These are phyloP conservation scores for Microcaecilia unicolor DNA, from an alignment of 2,797 vertebrate species.

Conservation along the genomic window DNA sequence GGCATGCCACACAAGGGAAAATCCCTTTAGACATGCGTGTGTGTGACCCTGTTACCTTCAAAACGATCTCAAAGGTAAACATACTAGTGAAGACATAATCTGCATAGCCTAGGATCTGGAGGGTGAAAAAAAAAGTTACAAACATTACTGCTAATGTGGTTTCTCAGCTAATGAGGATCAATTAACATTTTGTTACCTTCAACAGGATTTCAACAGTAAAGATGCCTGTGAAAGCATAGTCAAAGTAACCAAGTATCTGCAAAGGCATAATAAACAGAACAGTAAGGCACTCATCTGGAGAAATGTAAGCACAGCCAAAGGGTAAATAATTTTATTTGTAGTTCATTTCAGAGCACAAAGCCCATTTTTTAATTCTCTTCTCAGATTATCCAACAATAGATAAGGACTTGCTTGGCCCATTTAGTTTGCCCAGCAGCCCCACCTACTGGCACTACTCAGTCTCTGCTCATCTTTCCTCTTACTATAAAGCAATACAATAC, in stretches of 20 bases:
- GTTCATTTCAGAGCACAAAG: neutral
- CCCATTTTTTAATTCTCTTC: neutral
- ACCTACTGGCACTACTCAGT: too few species aligned
- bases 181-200: slow-evolving; percentile 86
- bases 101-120: slow-evolving; percentile 95
- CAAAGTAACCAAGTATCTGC: slow-evolving; percentile 99
- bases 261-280: slow-evolving; percentile 68
- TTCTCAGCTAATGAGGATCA: slow-evolving; percentile 57
- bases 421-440: too few species aligned
- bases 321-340: neutral
- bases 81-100: slow-evolving; percentile 99
- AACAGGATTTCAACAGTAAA: slow-evolving; percentile 99
- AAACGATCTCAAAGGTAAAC: slow-evolving; percentile 98
- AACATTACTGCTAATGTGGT: slow-evolving; percentile 73
- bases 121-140: slow-evolving; percentile 82
- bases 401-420: too few species aligned
- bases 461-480: too few species aligned
- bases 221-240: slow-evolving; percentile 99
- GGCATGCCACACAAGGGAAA: slow-evolving; percentile 77
- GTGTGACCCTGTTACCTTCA: slow-evolving; percentile 89
- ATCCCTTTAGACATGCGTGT: slow-evolving; percentile 70
- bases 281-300: slow-evolving; percentile 43
- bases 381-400: too few species aligned
- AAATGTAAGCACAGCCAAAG: neutral
- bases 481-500: too few species aligned